Conservation (phyloP, 2,113 vertebrate species). For the Pogona vitticeps region DNA sequence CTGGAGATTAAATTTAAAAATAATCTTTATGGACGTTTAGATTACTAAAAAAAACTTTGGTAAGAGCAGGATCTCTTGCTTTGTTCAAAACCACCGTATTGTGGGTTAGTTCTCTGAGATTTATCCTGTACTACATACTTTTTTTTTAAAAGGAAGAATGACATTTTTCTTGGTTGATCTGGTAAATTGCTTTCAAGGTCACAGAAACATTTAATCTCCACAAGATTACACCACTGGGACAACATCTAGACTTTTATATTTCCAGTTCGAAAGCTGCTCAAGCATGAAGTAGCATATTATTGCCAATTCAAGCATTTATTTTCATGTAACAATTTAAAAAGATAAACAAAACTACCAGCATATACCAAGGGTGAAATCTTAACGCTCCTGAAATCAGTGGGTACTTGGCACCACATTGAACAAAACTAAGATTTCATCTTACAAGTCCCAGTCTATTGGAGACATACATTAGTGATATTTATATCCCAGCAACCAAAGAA, state of each 20-base stretch:
- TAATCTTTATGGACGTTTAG: background rate
- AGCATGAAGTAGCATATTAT: conserved; percentile 75
- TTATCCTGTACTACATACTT: background rate
- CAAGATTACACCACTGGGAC: conserved; percentile 30
- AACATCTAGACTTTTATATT: conserved; percentile 50
- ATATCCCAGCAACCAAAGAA: conserved; percentile 39
- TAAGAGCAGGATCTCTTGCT: too few relatives aligned
- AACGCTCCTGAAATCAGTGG: background rate
- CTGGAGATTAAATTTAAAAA: conserved; percentile 1
- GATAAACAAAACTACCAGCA: too few relatives aligned
- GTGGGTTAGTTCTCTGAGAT: background rate
- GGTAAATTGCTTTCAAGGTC: conserved; percentile 70
- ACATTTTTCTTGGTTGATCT: background rate
- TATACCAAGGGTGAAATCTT: background rate
- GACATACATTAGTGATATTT: background rate
- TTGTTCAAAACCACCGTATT: background rate
- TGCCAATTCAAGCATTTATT: conserved; percentile 64
- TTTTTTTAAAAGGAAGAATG: background rate
- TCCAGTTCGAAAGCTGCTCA: conserved; percentile 61
- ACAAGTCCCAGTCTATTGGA: too few relatives aligned
- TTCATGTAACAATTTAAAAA: conserved; percentile 64
- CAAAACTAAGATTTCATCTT: background rate
- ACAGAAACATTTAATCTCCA: conserved; percentile 33
- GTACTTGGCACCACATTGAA: conserved; percentile 11
- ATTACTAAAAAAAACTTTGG: background rate